Base-by-base conservation (phyloP, 37 sponge, comb jelly and placozoan species). In the Ianthella basta region DNA sequence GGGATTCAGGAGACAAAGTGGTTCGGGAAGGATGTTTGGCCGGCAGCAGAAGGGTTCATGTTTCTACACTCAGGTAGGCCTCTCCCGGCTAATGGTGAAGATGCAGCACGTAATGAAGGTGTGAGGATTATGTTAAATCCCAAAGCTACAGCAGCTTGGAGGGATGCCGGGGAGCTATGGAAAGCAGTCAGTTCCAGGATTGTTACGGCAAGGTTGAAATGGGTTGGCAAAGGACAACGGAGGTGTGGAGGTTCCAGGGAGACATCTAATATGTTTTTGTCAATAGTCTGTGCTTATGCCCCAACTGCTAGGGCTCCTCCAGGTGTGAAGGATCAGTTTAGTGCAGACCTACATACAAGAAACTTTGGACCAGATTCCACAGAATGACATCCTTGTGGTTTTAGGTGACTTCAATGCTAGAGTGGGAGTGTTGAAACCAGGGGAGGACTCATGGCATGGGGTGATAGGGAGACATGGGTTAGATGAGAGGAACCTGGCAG, bases 111-210 rank as follows among this genome's bases (percentile, higher is more conserved):
- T 24, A 82, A 81, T 55, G 87, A 87, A 55, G 82, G 87, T 38
- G 87, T 87, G 50, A 35, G 75, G 41, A 25, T 23, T 61, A 13
- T 61, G 63, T 12, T 61, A 12, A 12, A 61, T 61, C 25, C 63
- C 63, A 4, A 29, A 23, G 83, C 83, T 54, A 82, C 83, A n/a
- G 83, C 55, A 73, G 88, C 82, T 25, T 82, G 77, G 88, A 87
- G 78, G 24, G 29, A 82, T 12, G 83, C 77, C 37, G 88, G 88
- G 14, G 83, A 87, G 83, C 4, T 82, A 24, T 87, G 83, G 83
- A 37, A 87, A 83, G 88, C 88, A 20, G 88, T 87, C 3, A 82
- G 66, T 69, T 82, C 88, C 20, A 55, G 88, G 54, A 23, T 87
- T 57, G n/a, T n/a, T n/a, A n/a, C n/a, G 72, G 82, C 87, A 36